A percentile compares a stretch with the other conserved stretches of the same genome.
Conservation (phyloP, 2,797 vertebrate species). For the Miichthys miiuy region DNA sequence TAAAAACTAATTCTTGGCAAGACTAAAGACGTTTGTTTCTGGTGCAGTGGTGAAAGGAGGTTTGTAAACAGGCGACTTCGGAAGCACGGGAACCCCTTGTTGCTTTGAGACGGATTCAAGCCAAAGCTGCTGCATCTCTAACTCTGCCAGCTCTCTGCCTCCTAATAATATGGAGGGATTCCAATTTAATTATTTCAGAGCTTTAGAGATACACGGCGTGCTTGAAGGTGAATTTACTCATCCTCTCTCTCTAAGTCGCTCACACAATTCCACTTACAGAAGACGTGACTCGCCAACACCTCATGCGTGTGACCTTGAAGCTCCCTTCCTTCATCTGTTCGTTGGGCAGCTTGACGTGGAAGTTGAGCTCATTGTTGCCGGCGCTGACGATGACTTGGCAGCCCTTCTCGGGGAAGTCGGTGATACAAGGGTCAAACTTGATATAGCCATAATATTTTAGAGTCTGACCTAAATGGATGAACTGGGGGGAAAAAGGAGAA, state of each 20-base stretch:
- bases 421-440: slow-evolving; percentile 96
- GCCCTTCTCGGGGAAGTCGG: slow-evolving; percentile 97
- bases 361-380: slow-evolving; percentile 98
- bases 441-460: slow-evolving; percentile 97
- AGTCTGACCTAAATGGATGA: slow-evolving; percentile 95
- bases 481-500: slow-evolving; percentile 77
- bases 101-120: slow-evolving; percentile 1
- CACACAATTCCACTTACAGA: slow-evolving; percentile 89
- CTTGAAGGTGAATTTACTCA: slow-evolving; percentile 19
- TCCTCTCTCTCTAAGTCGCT: background rate
- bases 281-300: slow-evolving; percentile 98
- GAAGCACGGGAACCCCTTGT: background rate
- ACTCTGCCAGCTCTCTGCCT: slow-evolving; percentile 16
- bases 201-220: background rate
- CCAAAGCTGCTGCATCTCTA: slow-evolving; percentile 10
- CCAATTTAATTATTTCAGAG: slow-evolving; percentile 9
- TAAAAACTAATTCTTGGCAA: slow-evolving; percentile 42
- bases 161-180: slow-evolving; percentile 20
- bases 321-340: slow-evolving; percentile 98
- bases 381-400: slow-evolving; percentile 97
- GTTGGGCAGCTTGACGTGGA: slow-evolving; percentile 95
- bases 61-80: slow-evolving; percentile 12
- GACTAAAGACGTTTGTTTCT: slow-evolving; percentile 25
- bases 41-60: slow-evolving; percentile 30
- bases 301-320: slow-evolving; percentile 99